These are phyloP conservation scores for Tetropium fuscum DNA, from an alignment of 2,888 invertebrate species.

Conservation along the genomic window DNA sequence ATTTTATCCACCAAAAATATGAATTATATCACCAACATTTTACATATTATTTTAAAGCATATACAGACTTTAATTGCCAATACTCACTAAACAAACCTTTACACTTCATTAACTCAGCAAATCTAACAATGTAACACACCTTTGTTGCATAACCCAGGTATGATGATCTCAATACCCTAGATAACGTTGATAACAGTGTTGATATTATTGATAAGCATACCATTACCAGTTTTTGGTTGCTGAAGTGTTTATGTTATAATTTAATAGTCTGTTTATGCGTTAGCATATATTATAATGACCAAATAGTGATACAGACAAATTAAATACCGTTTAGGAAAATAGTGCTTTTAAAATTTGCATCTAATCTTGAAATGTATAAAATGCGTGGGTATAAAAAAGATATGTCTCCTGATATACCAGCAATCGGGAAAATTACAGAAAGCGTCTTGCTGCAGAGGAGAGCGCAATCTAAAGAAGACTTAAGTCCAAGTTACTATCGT, in stretches of 20 bases:
- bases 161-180: conserved; percentile 7
- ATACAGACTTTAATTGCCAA: not conserved
- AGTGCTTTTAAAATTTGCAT: no score
- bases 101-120: not conserved
- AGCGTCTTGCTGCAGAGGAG: conserved; percentile 57
- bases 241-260: conserved; percentile 6
- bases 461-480: conserved; percentile 52
- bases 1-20: no score
- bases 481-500: conserved; percentile 44
- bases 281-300: not conserved
- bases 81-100: not conserved
- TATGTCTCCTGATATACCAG: conserved; percentile 57
- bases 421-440: conserved; percentile 50
- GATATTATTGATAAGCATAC: conserved; percentile 15
- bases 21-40: no score
- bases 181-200: conserved; percentile 25
- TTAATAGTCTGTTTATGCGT: conserved; percentile 15
- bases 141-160: not conserved
- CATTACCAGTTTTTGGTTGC: no score
- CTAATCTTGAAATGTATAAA: no score
- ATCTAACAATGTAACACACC: conserved; percentile 9
- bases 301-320: not conserved
- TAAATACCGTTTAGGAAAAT: no score
- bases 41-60: no score
- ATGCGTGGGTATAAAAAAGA: conserved; percentile 51